These are phyloP conservation scores for Stomatorhinus walkeri DNA, from an alignment of 2,797 vertebrate species.

Conservation along the genomic window DNA sequence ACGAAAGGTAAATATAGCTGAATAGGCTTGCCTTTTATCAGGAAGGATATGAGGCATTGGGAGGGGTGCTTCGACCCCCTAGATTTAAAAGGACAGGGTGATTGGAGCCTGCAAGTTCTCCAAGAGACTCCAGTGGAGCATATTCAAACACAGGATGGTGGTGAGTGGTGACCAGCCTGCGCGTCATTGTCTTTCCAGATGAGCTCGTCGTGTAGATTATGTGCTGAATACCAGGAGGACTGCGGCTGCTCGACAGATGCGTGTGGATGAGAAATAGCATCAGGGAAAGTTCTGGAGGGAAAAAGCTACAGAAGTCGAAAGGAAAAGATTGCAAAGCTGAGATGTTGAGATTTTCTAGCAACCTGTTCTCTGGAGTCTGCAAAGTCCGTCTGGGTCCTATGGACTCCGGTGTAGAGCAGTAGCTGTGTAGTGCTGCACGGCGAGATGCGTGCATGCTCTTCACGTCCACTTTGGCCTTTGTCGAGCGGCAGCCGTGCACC, in stretches of 20 bases:
- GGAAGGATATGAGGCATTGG: not conserved
- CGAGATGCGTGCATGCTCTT: not conserved
- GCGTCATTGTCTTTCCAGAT: not conserved
- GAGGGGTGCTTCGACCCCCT: not conserved
- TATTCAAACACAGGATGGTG: too few relatives aligned
- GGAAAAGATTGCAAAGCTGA: not conserved
- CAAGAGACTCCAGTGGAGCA: not conserved
- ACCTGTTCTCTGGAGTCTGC: not conserved
- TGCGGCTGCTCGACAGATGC: not conserved
- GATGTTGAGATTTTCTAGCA: not conserved
- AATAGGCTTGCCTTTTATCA: not conserved
- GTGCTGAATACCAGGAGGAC: not conserved
- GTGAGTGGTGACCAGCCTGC: not conserved
- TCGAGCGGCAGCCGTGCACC: not conserved
- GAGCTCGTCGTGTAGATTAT: not conserved
- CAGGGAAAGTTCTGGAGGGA: not conserved
- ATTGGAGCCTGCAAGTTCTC: not conserved
- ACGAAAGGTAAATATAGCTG: too few relatives aligned
- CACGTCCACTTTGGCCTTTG: not conserved
- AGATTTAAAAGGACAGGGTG: not conserved
- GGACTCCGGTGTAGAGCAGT: not conserved
- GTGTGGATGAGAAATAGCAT: not conserved
- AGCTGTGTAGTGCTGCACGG: not conserved
- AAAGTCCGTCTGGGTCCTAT: not conserved
- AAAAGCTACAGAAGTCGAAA: not conserved